Evolutionary conservation across 2,888 invertebrate species (phyloP).

Genomic region (Melieria crassipennis): DNA sequence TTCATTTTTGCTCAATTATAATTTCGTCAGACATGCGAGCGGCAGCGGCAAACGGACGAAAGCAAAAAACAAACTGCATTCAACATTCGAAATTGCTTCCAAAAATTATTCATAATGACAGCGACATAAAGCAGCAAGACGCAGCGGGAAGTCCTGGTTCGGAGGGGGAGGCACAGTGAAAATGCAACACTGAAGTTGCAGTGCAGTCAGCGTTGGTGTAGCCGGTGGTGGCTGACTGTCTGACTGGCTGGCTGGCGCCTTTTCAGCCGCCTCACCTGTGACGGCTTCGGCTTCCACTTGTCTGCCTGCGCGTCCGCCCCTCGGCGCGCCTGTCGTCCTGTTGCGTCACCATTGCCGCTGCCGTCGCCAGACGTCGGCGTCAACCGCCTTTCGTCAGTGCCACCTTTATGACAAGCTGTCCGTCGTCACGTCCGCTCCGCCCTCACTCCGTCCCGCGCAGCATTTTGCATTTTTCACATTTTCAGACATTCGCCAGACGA

Average conservation of each 20-base stretch:
- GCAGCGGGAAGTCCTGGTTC: no score
- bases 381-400: conserved; percentile 44
- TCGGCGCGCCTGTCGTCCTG: background rate
- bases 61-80: conserved; percentile 16
- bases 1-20: conserved; percentile 35
- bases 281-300: background rate
- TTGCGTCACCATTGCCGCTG: background rate
- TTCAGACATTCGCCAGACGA: conserved; percentile 58
- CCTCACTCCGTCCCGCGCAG: background rate
- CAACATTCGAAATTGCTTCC: conserved; percentile 32
- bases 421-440: conserved; percentile 37
- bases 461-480: no score
- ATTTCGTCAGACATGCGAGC: conserved; percentile 28
- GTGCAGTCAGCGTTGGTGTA: background rate
- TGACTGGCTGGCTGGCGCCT: background rate
- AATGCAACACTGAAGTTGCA: conserved; percentile 27
- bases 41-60: background rate
- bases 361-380: background rate
- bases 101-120: conserved; percentile 35
- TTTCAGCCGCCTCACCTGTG: conserved; percentile 5
- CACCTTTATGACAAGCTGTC: conserved; percentile 46
- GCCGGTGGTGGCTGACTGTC: background rate
- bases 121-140: conserved; percentile 9
- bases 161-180: background rate
- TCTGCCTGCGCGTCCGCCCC: conserved; percentile 4